Base-by-base conservation (phyloP, 2,888 invertebrate species). In the Schizaphis graminum region DNA sequence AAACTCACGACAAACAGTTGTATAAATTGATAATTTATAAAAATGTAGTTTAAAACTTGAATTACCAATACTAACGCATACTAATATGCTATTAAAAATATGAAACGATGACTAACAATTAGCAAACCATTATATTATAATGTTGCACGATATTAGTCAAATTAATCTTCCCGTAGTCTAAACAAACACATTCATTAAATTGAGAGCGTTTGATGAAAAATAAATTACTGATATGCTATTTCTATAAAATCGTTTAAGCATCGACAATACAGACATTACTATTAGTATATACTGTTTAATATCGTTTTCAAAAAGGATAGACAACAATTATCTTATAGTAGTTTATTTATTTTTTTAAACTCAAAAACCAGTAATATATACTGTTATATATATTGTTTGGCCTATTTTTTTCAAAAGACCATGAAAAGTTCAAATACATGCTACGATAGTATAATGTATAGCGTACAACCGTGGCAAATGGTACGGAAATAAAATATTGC, bases 401-500 rank as follows among this genome's bases (percentile, higher is more conserved):
- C 77, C 77, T 77, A 77, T 35, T 77, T 77, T 77, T 67, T 77
- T 77, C 35, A 77, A 24, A 35, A 77, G 35, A 35, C 21, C 77
- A 35, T 67, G 47, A 86, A 86, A 86, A 86, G 47, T 85, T 85
- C 41, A 85, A 41, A 47, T 47, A 44, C 47, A 47, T 13, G 47
- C 2, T 28, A 2, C 13, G 16, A 86, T 86, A 8, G 86, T n/a
- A 44, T 44, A 87, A 28, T 86, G 35, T 67, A 47, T 26, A 28
- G 26, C 7, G 16, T 87, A 24, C 35, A 35, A 41, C 77, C 8
- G 35, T 77, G 77, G 21, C 21, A 77, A 77, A 77, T 87, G 49
- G 86, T 28, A 47, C n/a, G 86, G 86, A 87, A 47, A 44, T 47
- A 86, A 86, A 47, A 47, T 47, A 87, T n/a, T 87, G 86, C 86